These are phyloP conservation scores for Arrhamphus sclerolepis DNA, from an alignment of 2,797 vertebrate species.

Conservation along the genomic window DNA sequence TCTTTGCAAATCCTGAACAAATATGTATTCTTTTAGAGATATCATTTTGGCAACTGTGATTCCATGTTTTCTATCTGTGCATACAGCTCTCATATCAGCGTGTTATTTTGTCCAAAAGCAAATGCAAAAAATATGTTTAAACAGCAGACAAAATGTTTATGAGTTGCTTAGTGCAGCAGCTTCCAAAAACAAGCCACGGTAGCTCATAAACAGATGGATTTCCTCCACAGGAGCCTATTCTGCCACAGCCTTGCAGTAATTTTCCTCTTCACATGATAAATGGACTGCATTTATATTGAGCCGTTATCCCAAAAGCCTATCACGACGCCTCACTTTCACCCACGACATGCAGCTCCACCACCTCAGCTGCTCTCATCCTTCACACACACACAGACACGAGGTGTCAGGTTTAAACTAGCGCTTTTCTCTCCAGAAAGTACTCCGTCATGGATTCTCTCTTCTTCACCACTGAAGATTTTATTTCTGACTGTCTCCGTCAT, in stretches of 20 bases:
- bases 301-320: slow-evolving; percentile 28
- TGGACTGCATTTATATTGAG: slow-evolving; percentile 54
- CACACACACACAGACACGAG: not conserved
- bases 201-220: slow-evolving; percentile 36
- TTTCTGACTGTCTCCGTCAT: slow-evolving; percentile 49
- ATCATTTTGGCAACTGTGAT: too few species aligned
- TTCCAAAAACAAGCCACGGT: slow-evolving; percentile 16
- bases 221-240: slow-evolving; percentile 31
- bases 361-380: slow-evolving; percentile 4
- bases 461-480: slow-evolving; percentile 34
- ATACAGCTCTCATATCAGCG: not conserved
- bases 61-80: not conserved
- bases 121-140: slow-evolving; percentile 1
- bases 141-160: slow-evolving; percentile 3
- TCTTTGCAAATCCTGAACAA: slow-evolving; percentile 13
- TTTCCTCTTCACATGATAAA: slow-evolving; percentile 49
- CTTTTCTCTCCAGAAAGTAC: slow-evolving; percentile 39
- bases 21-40: slow-evolving; percentile 6
- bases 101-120: not conserved
- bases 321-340: slow-evolving; percentile 22
- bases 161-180: slow-evolving; percentile 16
- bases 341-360: slow-evolving; percentile 8
- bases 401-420: slow-evolving; percentile 2
- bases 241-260: slow-evolving; percentile 33
- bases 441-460: slow-evolving; percentile 27